Evolutionary conservation across 2,797 vertebrate genomes (phyloP), one percentile per base, ranked within the genome.

Genomic region (Chaenodraco wilsoni): DNA sequence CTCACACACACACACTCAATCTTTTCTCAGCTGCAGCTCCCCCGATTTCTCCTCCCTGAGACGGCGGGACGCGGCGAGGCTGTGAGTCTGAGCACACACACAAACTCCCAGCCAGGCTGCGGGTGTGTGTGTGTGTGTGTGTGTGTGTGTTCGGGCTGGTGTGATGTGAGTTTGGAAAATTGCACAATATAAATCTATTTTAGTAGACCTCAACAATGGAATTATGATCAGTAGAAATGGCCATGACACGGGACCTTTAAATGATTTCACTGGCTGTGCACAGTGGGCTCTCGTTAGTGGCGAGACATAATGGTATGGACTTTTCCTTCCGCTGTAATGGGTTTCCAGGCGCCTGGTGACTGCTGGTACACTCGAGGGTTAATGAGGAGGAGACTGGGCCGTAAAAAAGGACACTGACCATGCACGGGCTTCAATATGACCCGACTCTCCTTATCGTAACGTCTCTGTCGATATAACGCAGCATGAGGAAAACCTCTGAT

Each of bases 391-490:
- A 11, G 69, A 71, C 21, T 0, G 51, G 69, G 65, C 66, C 68
- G 69, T 81, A 78, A 83, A 82, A 82, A 85, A 84, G 64, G 71
- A 86, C 59, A 72, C 65, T 84, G 77, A 81, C 77, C 75, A 3
- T 27, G 23, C 3, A 73, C 45, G 56, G 54, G 85, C 70, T 79
- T 78, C 70, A 66, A 56, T 79, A 75, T 88, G 85, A 88, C 83
- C 82, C 43, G 54, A 70, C 33, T 65, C 68, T 58, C 61, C 59
- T 74, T 56, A 60, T 75, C 48, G 31, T 84, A 84, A 83, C 75
- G 11, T 69, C 64, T 79, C 43, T 65, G 82, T 86, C 76, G 68
- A 84, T 91, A 83, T 76, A 77, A 69, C 3, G 49, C 68, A 61
- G 58, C 60, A 74, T 8, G 55, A 84, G 71, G 63, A 83, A 86